Percentiles rank a stretch among this genome's conserved stretches.
phyloP scores from a whole-genome alignment of 2,888 invertebrate species.

The Sphaerophoria rueppellii region DNA sequence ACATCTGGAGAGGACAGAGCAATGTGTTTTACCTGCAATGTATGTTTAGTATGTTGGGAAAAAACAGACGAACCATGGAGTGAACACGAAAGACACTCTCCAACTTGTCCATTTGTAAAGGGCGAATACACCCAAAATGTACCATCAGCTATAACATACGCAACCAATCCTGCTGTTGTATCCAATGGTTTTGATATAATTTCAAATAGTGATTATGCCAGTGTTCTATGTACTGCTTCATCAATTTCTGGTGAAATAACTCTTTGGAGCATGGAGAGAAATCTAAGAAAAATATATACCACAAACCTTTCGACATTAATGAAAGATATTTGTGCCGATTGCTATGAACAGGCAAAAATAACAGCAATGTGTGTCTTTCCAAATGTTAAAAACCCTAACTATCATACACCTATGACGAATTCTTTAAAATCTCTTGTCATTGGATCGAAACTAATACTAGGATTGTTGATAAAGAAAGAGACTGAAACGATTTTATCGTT shows the following conservation, averaged over 20 bases:
- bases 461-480: constrained; percentile 63
- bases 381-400: constrained; percentile 81
- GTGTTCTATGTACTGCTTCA: constrained; percentile 84
- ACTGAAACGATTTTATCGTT: constrained; percentile 50
- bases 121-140: constrained; percentile 98
- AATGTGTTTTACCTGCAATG: constrained; percentile 97
- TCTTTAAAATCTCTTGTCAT: constrained; percentile 75
- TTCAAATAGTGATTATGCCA: constrained; percentile 85
- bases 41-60: constrained; percentile 98
- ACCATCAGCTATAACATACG: constrained; percentile 92
- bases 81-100: constrained; percentile 97
- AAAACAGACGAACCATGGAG: constrained; percentile 98
- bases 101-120: constrained; percentile 95
- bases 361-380: constrained; percentile 91
- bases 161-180: constrained; percentile 89
- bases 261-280: constrained; percentile 92
- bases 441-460: constrained; percentile 67
- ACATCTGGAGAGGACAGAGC: constrained; percentile 95
- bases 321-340: constrained; percentile 78
- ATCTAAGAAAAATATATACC: constrained; percentile 87
- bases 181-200: constrained; percentile 84
- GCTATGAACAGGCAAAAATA: constrained; percentile 83
- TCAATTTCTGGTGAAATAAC: constrained; percentile 87
- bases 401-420: constrained; percentile 75
- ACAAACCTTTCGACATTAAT: constrained; percentile 81